phyloP scores from a whole-genome alignment of 1,140 invertebrate species.

The Thrips palmi region DNA sequence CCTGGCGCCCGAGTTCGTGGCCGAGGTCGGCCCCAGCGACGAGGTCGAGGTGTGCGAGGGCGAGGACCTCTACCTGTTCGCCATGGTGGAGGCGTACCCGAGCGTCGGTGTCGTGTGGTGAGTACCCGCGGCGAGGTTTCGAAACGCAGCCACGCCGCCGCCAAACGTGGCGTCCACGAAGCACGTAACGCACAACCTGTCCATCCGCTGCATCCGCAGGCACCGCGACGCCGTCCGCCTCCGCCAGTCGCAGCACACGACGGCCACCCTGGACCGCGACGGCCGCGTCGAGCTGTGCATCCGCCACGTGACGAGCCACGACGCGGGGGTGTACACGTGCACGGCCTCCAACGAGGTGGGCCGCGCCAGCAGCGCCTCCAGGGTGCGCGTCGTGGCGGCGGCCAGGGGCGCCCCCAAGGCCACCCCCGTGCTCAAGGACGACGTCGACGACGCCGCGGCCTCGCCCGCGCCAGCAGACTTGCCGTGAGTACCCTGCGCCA shows the following conservation, averaged over 20 bases:
- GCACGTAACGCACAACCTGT: not conserved
- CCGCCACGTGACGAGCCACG: conserved; percentile 37
- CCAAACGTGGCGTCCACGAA: not conserved
- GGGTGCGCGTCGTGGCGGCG: too few relatives aligned
- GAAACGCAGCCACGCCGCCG: not conserved
- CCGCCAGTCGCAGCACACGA: conserved; percentile 46
- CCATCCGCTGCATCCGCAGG: too few relatives aligned
- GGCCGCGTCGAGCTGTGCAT: conserved; percentile 58
- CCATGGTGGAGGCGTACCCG: conserved; percentile 61
- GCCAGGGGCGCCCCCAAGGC: too few relatives aligned
- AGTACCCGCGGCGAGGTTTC: too few relatives aligned
- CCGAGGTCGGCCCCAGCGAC: conserved; percentile 39
- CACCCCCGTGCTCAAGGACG: too few relatives aligned
- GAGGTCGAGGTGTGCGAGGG: conserved; percentile 30
- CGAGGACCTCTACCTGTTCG: conserved; percentile 43
- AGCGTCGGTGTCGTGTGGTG: conserved; percentile 64
- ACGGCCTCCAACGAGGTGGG: conserved; percentile 75
- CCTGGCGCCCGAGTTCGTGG: conserved; percentile 54
- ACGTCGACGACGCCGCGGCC: not conserved
- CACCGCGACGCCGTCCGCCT: conserved; percentile 47
- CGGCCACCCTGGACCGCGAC: conserved; percentile 58
- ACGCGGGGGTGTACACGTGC: conserved; percentile 75
- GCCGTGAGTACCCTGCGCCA: conserved; percentile 12
- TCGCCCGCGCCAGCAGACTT: conserved; percentile 9
- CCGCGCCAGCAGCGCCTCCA: conserved; percentile 47